phyloP scores from a whole-genome alignment of 1,140 invertebrate genomes.

The Hyphantria cunea region DNA sequence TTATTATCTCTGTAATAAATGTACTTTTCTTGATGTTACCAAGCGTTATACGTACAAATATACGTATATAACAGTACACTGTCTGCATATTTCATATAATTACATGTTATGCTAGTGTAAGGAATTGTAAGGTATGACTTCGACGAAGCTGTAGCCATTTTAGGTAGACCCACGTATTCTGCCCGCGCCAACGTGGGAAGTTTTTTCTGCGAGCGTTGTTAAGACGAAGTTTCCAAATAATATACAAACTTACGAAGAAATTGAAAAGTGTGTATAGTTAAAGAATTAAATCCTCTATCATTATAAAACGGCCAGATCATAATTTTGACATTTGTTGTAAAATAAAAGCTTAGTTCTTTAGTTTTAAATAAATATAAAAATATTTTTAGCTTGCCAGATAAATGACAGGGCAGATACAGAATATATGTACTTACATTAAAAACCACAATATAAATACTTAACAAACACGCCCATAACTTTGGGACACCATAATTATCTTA shows the following conservation, averaged over 20 bases:
- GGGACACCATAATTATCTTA: no score
- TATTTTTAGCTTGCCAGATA: no score
- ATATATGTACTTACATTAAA: no score
- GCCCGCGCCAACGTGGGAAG: not conserved
- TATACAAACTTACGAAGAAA: constrained; percentile 21
- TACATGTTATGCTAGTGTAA: constrained; percentile 18
- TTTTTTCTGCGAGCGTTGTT: constrained; percentile 7
- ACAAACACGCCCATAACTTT: no score
- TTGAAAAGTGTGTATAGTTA: constrained; percentile 12
- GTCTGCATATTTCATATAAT: constrained; percentile 32
- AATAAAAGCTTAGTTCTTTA: constrained; percentile 1
- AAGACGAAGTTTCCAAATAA: constrained; percentile 24
- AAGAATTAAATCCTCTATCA: constrained; percentile 6
- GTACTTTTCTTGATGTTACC: constrained; percentile 16
- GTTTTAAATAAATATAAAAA: no score
- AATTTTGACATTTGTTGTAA: constrained; percentile 2
- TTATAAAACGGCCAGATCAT: constrained; percentile 2
- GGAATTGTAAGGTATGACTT: constrained; percentile 30
- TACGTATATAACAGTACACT: not conserved
- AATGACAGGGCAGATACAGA: no score
- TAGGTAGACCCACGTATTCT: constrained; percentile 23
- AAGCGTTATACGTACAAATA: constrained; percentile 5
- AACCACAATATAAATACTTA: no score
- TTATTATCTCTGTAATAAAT: not conserved
- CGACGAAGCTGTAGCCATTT: constrained; percentile 28